phyloP scores from a whole-genome alignment of 2,888 invertebrate genomes.

The Drosophila anomalata region DNA sequence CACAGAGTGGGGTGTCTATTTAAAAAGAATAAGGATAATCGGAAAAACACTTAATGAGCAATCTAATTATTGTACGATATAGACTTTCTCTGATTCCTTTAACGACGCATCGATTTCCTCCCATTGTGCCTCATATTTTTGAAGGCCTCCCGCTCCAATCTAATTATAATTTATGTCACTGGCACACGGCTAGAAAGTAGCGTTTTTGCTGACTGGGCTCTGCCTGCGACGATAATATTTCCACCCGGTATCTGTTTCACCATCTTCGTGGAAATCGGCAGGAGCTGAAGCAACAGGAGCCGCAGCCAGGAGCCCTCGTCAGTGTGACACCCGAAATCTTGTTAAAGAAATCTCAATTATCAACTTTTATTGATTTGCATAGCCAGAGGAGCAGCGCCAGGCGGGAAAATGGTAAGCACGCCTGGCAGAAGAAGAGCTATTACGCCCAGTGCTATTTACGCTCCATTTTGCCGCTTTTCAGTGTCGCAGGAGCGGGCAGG shows the following conservation, averaged over 20 bases:
- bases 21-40: slow-evolving; percentile 9
- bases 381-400: slow-evolving; percentile 24
- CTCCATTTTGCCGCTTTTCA: slow-evolving; percentile 70
- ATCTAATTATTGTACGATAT: slow-evolving; percentile 43
- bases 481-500: slow-evolving; percentile 29
- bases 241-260: slow-evolving; percentile 26
- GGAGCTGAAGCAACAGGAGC: slow-evolving; percentile 7
- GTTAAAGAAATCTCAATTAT: slow-evolving; percentile 79
- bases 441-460: slow-evolving; percentile 70
- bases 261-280: neutral
- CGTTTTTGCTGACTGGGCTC: slow-evolving; percentile 21
- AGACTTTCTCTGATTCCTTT: slow-evolving; percentile 29
- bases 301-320: slow-evolving; percentile 9
- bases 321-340: slow-evolving; percentile 71
- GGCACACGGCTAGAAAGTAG: slow-evolving; percentile 35
- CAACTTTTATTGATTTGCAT: slow-evolving; percentile 77
- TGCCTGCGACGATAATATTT: slow-evolving; percentile 66
- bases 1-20: slow-evolving; percentile 4
- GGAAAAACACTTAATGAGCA: slow-evolving; percentile 43
- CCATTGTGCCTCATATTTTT: slow-evolving; percentile 53
- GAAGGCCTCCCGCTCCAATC: slow-evolving; percentile 66
- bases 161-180: slow-evolving; percentile 75
- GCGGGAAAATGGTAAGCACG: slow-evolving; percentile 55
- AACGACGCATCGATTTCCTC: slow-evolving; percentile 22
- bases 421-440: slow-evolving; percentile 22